phyloP scores from a whole-genome alignment of 2,113 vertebrate species.

The Anguilla japonica region DNA sequence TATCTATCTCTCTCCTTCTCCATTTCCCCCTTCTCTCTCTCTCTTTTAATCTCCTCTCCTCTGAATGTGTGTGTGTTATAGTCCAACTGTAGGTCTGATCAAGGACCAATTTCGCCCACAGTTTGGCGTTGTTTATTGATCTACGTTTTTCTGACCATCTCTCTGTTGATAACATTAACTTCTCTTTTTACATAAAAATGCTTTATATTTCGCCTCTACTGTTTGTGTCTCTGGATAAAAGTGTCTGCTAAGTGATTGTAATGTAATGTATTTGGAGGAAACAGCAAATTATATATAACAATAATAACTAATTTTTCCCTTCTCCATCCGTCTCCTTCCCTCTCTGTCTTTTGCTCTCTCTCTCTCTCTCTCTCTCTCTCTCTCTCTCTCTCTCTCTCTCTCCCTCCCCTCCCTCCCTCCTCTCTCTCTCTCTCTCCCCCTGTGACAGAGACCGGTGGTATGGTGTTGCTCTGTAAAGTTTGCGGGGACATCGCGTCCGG shows the following conservation, averaged over 20 bases:
- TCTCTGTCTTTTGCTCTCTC: background rate
- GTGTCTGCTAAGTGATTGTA: too few relatives aligned
- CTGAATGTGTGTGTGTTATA: too few relatives aligned
- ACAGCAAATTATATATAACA: too few relatives aligned
- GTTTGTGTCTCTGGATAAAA: too few relatives aligned
- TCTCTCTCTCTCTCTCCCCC: background rate
- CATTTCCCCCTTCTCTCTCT: background rate
- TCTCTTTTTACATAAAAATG: too few relatives aligned
- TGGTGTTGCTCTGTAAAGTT: constrained; percentile 80
- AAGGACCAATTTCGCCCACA: too few relatives aligned
- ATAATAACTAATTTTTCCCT: background rate
- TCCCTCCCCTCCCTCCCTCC: background rate
- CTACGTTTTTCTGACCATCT: too few relatives aligned
- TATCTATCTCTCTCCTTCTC: constrained; percentile 1
- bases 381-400: background rate
- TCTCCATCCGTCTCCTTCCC: background rate
- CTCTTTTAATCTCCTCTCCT: background rate
- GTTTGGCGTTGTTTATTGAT: too few relatives aligned
- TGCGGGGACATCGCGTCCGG: constrained; percentile 78
- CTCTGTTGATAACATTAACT: too few relatives aligned
- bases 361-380: constrained; percentile 7
- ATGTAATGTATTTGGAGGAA: too few relatives aligned
- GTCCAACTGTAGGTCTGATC: too few relatives aligned
- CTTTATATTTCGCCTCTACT: too few relatives aligned
- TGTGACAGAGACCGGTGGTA: constrained; percentile 70